Conservation (phyloP, 2,888 invertebrate species). For the Cerceris ruficornis region DNA sequence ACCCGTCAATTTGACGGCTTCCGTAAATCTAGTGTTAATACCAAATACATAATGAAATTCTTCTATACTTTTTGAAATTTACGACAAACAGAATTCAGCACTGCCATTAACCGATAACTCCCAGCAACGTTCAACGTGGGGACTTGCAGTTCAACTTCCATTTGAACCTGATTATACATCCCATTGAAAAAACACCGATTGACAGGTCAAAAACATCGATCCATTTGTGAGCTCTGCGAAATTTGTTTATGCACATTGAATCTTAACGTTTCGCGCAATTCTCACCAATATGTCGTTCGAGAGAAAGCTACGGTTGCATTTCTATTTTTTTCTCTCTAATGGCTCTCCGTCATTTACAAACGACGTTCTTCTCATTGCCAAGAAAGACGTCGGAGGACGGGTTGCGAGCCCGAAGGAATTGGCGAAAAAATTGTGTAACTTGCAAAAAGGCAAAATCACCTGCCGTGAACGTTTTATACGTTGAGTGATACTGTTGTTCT, state of each 20-base stretch:
- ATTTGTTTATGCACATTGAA: slow-evolving; percentile 3
- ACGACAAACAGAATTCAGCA: too few relatives aligned
- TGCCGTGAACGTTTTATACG: too few relatives aligned
- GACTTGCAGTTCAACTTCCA: too few relatives aligned
- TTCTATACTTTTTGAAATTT: too few relatives aligned
- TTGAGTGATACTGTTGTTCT: background rate
- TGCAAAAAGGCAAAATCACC: slow-evolving; percentile 1
- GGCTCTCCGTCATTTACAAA: background rate
- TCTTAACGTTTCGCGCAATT: slow-evolving; percentile 19
- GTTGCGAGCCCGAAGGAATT: background rate
- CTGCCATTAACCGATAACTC: too few relatives aligned
- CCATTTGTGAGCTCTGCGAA: background rate
- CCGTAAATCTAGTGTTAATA: too few relatives aligned
- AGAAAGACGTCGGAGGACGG: background rate
- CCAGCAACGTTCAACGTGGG: too few relatives aligned
- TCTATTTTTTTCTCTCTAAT: slow-evolving; percentile 8
- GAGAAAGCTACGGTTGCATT: slow-evolving; percentile 30
- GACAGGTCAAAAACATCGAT: background rate
- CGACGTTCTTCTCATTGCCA: background rate
- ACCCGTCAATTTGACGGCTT: too few relatives aligned
- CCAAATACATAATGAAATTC: too few relatives aligned
- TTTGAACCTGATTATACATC: background rate
- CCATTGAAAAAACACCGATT: background rate
- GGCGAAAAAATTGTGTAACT: slow-evolving; percentile 15
- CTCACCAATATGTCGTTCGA: slow-evolving; percentile 26